Percentiles rank a stretch among this genome's conserved stretches.
Evolutionary conservation across 1,140 invertebrate genomes (phyloP).

Genomic region (Aphidius ervi): DNA sequence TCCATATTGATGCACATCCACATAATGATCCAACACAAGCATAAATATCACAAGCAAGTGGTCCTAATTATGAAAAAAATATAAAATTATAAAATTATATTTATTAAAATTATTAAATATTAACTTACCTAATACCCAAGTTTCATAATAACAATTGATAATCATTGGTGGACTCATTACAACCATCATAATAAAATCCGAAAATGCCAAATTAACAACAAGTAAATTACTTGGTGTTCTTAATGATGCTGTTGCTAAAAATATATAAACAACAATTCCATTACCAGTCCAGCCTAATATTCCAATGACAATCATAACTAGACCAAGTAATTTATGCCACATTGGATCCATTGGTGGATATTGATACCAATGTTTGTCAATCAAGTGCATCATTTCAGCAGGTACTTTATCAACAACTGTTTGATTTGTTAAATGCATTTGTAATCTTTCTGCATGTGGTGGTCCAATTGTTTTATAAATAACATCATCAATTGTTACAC

Average conservation of each 20-base stretch:
- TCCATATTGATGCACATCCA: conserved; percentile 78
- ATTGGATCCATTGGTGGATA: conserved; percentile 73
- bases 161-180: conserved; percentile 79
- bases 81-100: not conserved
- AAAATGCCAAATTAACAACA: conserved; percentile 81
- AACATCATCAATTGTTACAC: not conserved
- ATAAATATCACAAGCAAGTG: conserved; percentile 78
- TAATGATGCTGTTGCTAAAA: conserved; percentile 69
- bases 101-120: conserved; percentile 13
- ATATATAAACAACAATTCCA: conserved; percentile 82
- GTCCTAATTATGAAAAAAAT: conserved; percentile 48
- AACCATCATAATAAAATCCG: conserved; percentile 85
- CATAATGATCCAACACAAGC: conserved; percentile 75
- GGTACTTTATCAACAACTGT: conserved; percentile 72
- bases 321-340: conserved; percentile 75
- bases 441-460: conserved; percentile 22
- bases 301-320: conserved; percentile 70
- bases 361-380: conserved; percentile 71
- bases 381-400: conserved; percentile 68
- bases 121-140: conserved; percentile 71
- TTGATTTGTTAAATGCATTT: conserved; percentile 55
- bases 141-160: conserved; percentile 81
- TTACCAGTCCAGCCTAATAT: conserved; percentile 72
- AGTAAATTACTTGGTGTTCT: conserved; percentile 80
- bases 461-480: conserved; percentile 16